Evolutionary conservation across 2,797 vertebrate species (phyloP).

Genomic region (Lagorchestes hirsutus): DNA sequence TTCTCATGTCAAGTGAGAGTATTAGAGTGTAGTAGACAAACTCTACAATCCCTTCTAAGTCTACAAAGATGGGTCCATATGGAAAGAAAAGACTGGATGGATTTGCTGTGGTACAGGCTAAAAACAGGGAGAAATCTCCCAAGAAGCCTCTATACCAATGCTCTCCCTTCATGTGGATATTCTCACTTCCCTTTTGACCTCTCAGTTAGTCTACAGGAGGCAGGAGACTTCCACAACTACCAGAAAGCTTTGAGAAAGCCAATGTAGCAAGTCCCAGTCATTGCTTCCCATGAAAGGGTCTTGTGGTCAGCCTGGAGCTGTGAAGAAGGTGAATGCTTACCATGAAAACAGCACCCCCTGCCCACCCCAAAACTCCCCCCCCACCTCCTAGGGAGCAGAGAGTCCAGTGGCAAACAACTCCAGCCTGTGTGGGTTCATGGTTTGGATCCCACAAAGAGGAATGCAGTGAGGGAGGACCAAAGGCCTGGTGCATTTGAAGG

Average conservation of each 20-base stretch:
- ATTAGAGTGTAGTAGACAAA: background rate
- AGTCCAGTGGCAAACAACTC: background rate
- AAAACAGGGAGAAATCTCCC: slow-evolving; percentile 8
- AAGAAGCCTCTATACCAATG: background rate
- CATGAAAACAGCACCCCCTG: slow-evolving; percentile 43
- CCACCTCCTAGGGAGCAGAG: background rate
- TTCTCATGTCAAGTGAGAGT: background rate
- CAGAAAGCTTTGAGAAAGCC: slow-evolving; percentile 29
- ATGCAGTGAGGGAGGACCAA: slow-evolving; percentile 25
- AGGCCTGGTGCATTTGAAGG: slow-evolving; percentile 12
- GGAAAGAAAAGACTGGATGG: slow-evolving; percentile 16
- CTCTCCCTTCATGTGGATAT: background rate
- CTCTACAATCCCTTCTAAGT: background rate
- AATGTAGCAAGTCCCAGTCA: background rate
- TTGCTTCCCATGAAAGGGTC: slow-evolving; percentile 37
- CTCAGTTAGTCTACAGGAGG: background rate
- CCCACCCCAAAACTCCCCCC: background rate
- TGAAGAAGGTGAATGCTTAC: slow-evolving; percentile 36
- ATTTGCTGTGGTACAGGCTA: slow-evolving; percentile 34
- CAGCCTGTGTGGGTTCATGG: background rate
- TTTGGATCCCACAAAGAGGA: background rate
- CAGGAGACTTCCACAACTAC: slow-evolving; percentile 37
- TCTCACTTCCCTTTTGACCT: background rate
- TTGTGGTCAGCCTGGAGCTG: background rate
- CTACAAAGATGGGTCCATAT: background rate